Percentiles rank a stretch among this genome's conserved stretches.
Conservation (phyloP, 2,113 vertebrate species). For the Thomomys bottae region DNA sequence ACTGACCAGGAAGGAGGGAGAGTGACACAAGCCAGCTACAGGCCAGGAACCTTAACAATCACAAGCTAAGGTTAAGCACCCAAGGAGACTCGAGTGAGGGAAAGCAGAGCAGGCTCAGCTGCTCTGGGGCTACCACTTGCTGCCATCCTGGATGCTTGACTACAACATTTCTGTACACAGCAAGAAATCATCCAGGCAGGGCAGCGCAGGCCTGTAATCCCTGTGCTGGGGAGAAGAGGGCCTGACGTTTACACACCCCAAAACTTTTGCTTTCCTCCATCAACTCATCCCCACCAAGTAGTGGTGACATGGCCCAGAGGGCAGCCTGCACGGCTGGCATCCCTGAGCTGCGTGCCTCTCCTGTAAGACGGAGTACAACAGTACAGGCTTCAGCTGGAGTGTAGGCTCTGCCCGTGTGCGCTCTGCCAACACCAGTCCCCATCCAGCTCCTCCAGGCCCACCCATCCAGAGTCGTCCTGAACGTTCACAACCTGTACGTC, state of each 20-base stretch:
- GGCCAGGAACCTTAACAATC: neutral
- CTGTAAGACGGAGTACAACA: neutral
- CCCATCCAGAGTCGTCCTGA: neutral
- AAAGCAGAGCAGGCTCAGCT: neutral
- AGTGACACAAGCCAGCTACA: neutral
- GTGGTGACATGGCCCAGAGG: neutral
- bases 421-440: neutral
- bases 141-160: no score
- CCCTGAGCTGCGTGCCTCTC: constrained; percentile 36
- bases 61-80: neutral
- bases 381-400: neutral
- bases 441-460: neutral
- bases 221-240: neutral
- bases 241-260: neutral
- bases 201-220: no score
- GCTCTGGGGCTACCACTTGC: no score
- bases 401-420: no score
- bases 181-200: neutral
- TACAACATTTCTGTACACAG: neutral
- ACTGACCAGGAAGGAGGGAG: neutral
- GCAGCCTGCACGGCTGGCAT: neutral
- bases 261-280: neutral
- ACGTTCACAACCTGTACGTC: neutral
- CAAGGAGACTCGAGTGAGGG: neutral
- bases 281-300: neutral